Conservation (phyloP, 2,113 vertebrate species). For the Phycodurus eques region DNA sequence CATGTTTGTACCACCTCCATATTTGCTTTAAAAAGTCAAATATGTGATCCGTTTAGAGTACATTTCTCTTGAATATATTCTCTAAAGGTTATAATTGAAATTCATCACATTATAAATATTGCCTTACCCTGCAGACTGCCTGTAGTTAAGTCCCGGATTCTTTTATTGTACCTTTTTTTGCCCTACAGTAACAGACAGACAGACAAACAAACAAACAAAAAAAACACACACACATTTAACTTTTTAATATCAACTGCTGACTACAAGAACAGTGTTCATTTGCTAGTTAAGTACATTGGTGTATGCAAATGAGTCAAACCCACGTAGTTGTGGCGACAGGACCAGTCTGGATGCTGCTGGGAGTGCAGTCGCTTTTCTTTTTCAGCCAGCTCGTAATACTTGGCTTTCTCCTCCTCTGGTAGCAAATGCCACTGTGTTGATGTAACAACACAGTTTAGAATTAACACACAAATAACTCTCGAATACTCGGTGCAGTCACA, state of each 20-base stretch:
- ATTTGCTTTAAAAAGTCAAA: neutral
- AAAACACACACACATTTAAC: neutral
- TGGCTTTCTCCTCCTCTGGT: constrained; percentile 6
- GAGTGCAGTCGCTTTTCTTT: constrained; percentile 11
- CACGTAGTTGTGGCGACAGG: constrained; percentile 9
- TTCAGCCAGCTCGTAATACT: constrained; percentile 1
- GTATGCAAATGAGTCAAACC: neutral
- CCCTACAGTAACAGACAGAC: neutral
- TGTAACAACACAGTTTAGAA: neutral
- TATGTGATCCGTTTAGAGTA: neutral
- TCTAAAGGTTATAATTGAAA: neutral
- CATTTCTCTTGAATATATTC: neutral
- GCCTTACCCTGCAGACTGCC: constrained; percentile 9
- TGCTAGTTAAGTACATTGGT: neutral
- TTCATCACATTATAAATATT: neutral
- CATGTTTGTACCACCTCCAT: neutral
- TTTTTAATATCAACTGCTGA: neutral
- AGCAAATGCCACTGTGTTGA: constrained; percentile 6
- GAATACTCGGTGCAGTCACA: neutral
- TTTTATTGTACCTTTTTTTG: constrained; percentile 13
- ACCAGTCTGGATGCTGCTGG: constrained; percentile 13
- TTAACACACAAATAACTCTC: neutral
- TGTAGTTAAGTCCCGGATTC: constrained; percentile 1
- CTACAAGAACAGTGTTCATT: neutral
- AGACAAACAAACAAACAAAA: neutral